phyloP scores from a whole-genome alignment of 2,888 invertebrate species.

The Parthenolecanium corni region DNA sequence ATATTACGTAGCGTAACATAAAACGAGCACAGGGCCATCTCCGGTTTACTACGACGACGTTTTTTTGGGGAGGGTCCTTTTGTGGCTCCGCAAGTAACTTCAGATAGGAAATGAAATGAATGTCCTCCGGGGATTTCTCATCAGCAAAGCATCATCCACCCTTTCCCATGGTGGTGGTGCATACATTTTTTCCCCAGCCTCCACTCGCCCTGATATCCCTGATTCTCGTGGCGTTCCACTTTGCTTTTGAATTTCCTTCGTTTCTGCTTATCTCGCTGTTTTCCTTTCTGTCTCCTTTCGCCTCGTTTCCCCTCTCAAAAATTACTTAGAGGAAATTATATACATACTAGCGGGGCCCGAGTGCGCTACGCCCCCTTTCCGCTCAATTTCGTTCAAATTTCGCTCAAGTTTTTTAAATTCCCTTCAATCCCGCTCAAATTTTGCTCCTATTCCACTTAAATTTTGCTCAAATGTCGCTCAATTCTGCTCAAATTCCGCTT shows the following conservation, averaged over 20 bases:
- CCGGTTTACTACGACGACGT: slow-evolving; percentile 21
- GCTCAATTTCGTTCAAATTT: no score
- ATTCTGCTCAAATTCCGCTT: no score
- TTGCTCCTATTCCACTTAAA: no score
- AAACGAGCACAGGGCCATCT: slow-evolving; percentile 22
- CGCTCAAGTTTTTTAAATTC: no score
- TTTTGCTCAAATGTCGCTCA: no score
- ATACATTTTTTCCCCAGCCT: slow-evolving; percentile 1
- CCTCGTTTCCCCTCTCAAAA: slow-evolving; percentile 10
- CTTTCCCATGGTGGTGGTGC: slow-evolving; percentile 13
- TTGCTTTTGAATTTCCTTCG: slow-evolving; percentile 22
- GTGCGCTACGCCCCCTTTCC: no score
- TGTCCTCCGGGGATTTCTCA: slow-evolving; percentile 27
- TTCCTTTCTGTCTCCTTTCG: slow-evolving; percentile 12
- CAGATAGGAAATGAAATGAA: slow-evolving; percentile 28
- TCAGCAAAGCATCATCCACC: slow-evolving; percentile 17
- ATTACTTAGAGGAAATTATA: no score
- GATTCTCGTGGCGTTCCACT: slow-evolving; percentile 16
- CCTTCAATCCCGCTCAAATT: no score
- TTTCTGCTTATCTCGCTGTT: slow-evolving; percentile 23
- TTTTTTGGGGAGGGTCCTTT: slow-evolving; percentile 18
- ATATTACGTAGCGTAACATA: slow-evolving; percentile 23
- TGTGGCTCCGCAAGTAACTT: slow-evolving; percentile 2
- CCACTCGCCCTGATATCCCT: slow-evolving; percentile 19
- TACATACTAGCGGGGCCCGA: no score